Evolutionary conservation across 2,797 vertebrate genomes (phyloP).

Genomic region (Enteromius thamalakanensis): DNA sequence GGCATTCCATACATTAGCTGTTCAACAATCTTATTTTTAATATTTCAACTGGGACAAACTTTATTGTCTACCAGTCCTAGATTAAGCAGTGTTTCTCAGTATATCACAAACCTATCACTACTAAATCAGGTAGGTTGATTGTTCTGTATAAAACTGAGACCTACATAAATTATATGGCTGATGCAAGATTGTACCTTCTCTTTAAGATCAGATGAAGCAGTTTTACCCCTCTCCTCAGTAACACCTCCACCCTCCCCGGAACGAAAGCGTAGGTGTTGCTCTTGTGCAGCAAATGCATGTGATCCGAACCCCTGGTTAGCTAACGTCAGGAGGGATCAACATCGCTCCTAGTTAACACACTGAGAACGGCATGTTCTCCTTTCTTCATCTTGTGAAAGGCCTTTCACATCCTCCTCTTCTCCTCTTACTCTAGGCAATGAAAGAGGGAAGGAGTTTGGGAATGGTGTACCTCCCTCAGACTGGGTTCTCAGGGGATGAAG

Average conservation of each 20-base stretch:
- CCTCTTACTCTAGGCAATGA: constrained; percentile 17
- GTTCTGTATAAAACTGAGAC: neutral
- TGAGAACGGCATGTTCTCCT: constrained; percentile 6
- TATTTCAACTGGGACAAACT: neutral
- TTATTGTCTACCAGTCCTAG: neutral
- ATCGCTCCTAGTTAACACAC: constrained; percentile 24
- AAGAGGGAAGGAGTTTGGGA: constrained; percentile 34
- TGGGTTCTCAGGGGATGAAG: constrained; percentile 34
- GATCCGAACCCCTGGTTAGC: constrained; percentile 30
- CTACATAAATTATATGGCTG: constrained; percentile 17
- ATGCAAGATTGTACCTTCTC: constrained; percentile 27
- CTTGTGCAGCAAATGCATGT: constrained; percentile 44
- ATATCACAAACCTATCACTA: constrained; percentile 28
- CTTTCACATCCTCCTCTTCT: constrained; percentile 15
- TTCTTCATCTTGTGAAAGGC: neutral
- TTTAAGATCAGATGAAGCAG: constrained; percentile 14
- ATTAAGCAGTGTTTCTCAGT: neutral
- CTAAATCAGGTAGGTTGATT: neutral
- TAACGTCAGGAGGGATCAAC: constrained; percentile 47
- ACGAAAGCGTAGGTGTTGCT: constrained; percentile 36
- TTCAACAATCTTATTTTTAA: neutral
- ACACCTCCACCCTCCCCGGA: neutral
- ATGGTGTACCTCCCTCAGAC: constrained; percentile 29
- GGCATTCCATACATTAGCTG: neutral
- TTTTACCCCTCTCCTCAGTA: neutral